A percentile compares a stretch with the other conserved stretches of the same genome.
phyloP scores from a whole-genome alignment of 2,888 invertebrate species.

The Drosophila formosana region DNA sequence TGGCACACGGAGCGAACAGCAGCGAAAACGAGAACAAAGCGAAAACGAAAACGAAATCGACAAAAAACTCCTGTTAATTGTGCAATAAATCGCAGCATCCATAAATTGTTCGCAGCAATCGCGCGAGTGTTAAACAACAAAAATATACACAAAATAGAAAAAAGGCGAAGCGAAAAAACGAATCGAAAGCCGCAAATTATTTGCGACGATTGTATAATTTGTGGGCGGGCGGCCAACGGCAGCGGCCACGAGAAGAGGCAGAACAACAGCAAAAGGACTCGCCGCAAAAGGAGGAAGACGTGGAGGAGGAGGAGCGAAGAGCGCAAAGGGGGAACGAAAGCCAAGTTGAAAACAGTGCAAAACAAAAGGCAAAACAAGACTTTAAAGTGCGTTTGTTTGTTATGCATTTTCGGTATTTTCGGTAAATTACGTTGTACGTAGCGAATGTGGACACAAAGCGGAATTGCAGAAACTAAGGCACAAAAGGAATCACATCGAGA shows the following conservation, averaged over 20 bases:
- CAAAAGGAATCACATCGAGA: conserved; percentile 52
- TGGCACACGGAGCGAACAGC: conserved; percentile 76
- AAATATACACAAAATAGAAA: conserved; percentile 8
- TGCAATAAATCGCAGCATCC: conserved; percentile 56
- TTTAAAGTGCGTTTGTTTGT: conserved; percentile 39
- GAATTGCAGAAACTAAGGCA: conserved; percentile 56
- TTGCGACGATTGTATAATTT: conserved; percentile 71
- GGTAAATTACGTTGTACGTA: conserved; percentile 47
- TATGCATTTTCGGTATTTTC: conserved; percentile 49
- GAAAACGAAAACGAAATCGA: conserved; percentile 26
- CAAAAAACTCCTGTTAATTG: conserved; percentile 45
- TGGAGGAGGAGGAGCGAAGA: conserved; percentile 1
- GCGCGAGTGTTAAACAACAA: conserved; percentile 56
- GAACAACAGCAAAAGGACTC: conserved; percentile 28
- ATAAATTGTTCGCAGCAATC: conserved; percentile 2
- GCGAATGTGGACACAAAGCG: conserved; percentile 66
- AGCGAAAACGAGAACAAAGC: conserved; percentile 32
- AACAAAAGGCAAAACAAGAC: conserved; percentile 29
- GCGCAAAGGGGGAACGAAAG: conserved; percentile 1
- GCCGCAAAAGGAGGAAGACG: conserved; percentile 16
- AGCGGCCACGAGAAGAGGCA: conserved; percentile 57
- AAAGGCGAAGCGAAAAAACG: neutral
- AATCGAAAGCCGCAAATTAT: conserved; percentile 41
- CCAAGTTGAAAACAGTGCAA: conserved; percentile 19
- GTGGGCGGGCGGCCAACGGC: conserved; percentile 63